Evolutionary conservation across 2,888 invertebrate genomes (phyloP).

Genomic region (Pollenia angustigena): DNA sequence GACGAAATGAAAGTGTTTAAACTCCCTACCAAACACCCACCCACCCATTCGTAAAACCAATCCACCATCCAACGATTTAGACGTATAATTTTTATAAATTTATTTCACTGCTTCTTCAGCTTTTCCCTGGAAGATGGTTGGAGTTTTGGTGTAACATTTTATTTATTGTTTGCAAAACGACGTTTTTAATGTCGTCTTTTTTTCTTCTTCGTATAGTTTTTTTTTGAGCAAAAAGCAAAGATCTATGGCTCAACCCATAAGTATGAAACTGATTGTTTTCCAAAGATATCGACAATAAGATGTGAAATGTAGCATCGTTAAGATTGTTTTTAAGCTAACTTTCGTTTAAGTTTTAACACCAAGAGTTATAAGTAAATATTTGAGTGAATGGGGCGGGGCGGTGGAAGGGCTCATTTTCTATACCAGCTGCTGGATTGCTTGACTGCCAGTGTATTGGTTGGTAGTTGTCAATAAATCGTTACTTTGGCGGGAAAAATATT

Average conservation of each 20-base stretch:
- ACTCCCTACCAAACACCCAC: constrained; percentile 2
- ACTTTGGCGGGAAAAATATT: constrained; percentile 75
- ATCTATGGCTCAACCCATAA: constrained; percentile 69
- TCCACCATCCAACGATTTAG: constrained; percentile 13
- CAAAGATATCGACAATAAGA: constrained; percentile 70
- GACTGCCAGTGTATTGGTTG: constrained; percentile 48
- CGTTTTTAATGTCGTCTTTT: constrained; percentile 72
- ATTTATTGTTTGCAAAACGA: constrained; percentile 75
- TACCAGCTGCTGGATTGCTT: constrained; percentile 40
- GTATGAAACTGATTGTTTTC: constrained; percentile 70
- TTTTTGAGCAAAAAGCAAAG: constrained; percentile 45
- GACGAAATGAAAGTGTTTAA: constrained; percentile 67
- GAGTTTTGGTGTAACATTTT: constrained; percentile 62
- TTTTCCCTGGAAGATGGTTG: background rate
- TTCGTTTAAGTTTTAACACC: constrained; percentile 61
- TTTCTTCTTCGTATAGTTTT: constrained; percentile 26
- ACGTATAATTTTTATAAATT: constrained; percentile 21
- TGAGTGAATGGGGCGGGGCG: background rate
- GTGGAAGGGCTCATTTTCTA: constrained; percentile 1
- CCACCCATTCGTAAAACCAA: constrained; percentile 4
- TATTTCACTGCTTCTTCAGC: constrained; percentile 30
- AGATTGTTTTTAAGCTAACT: constrained; percentile 58
- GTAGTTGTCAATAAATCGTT: constrained; percentile 84
- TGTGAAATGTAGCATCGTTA: constrained; percentile 70
- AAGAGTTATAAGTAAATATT: constrained; percentile 39